Conservation (phyloP, 2,797 vertebrate species). For the Paedocypris micromegethes region DNA sequence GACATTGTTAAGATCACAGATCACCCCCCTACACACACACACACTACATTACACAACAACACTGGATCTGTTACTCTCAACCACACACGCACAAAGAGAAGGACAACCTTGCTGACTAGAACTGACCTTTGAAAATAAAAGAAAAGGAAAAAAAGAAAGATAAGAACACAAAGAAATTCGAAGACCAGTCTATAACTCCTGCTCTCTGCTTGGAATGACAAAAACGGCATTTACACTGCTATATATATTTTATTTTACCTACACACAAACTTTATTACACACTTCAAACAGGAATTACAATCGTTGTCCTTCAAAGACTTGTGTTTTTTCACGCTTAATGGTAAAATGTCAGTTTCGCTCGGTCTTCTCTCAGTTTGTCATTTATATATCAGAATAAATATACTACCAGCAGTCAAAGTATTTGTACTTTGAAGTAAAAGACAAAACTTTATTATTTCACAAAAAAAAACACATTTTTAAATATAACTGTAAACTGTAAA, state of each 20-base stretch:
- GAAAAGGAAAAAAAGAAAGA: neutral
- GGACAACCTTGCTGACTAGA: conserved; percentile 5
- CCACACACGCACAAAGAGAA: neutral
- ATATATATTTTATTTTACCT: neutral
- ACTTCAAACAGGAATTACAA: too few relatives aligned
- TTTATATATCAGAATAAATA: too few relatives aligned
- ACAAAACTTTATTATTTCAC: too few relatives aligned
- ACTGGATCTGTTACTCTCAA: neutral
- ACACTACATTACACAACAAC: conserved; percentile 13
- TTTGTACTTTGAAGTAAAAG: too few relatives aligned
- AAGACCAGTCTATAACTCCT: neutral
- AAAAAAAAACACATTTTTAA: too few relatives aligned
- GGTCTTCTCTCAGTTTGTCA: too few relatives aligned
- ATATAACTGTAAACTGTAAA: too few relatives aligned
- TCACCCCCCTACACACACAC: conserved; percentile 15
- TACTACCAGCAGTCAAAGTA: too few relatives aligned
- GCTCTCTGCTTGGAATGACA: neutral
- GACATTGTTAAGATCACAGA: conserved; percentile 25
- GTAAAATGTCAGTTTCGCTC: too few relatives aligned
- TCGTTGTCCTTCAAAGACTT: too few relatives aligned
- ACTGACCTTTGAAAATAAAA: conserved; percentile 9
- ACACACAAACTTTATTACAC: too few relatives aligned
- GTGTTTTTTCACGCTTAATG: too few relatives aligned
- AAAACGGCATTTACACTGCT: neutral
- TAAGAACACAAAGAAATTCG: neutral